These are phyloP conservation scores for Synanceia verrucosa DNA, from an alignment of 2,797 vertebrate genomes.

Conservation along the genomic window DNA sequence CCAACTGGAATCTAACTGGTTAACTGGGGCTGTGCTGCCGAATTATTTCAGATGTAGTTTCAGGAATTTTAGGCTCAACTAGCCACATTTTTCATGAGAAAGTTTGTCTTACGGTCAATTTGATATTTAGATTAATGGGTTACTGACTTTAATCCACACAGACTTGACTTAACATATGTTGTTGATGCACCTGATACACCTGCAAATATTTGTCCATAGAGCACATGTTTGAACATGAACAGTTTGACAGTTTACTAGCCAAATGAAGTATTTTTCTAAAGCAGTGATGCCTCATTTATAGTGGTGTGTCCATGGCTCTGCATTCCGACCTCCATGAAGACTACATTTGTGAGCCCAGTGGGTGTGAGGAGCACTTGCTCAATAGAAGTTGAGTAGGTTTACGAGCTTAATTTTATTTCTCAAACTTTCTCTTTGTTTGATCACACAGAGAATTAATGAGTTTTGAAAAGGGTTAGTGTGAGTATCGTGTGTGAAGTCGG, in stretches of 20 bases:
- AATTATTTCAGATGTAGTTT: conserved; percentile 32
- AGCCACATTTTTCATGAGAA: conserved; percentile 47
- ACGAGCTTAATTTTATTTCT: conserved; percentile 17
- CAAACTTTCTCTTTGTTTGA: conserved; percentile 12
- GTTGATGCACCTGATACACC: too few species aligned
- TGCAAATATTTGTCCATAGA: too few species aligned
- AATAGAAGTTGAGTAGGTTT: conserved; percentile 27
- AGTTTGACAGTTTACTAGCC: neutral
- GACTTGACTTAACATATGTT: too few species aligned
- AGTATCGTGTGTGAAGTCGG: neutral
- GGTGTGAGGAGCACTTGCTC: neutral
- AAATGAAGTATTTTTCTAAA: neutral
- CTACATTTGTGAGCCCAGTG: neutral
- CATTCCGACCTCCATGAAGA: neutral
- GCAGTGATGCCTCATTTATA: neutral
- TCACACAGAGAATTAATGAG: conserved; percentile 11
- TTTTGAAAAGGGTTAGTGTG: conserved; percentile 28
- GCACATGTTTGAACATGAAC: too few species aligned
- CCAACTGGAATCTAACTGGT: conserved; percentile 51
- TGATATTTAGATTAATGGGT: neutral
- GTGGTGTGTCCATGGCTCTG: neutral
- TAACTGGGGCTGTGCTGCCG: conserved; percentile 56
- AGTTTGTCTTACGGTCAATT: conserved; percentile 26
- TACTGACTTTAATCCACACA: conserved; percentile 18
- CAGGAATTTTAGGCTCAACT: conserved; percentile 41